A percentile compares a stretch with the other conserved stretches of the same genome.
These are phyloP conservation scores for Emys orbicularis DNA, from an alignment of 2,797 vertebrate species.

Conservation along the genomic window DNA sequence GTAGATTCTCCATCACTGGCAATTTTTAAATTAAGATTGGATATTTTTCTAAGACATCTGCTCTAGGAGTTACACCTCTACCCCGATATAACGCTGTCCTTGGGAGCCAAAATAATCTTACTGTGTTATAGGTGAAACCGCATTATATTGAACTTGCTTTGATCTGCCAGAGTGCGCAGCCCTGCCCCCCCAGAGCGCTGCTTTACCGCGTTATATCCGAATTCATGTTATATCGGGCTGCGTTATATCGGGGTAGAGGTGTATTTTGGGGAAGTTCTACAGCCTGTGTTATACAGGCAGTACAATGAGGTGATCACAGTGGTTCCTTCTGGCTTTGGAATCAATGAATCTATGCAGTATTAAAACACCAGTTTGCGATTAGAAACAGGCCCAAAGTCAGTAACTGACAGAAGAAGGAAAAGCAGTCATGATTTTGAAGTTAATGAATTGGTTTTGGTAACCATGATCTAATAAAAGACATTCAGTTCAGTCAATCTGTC, in stretches of 20 bases:
- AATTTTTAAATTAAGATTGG: background rate
- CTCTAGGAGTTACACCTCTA: background rate
- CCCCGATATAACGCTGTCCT: no score
- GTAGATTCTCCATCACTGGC: background rate
- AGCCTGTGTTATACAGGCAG: no score
- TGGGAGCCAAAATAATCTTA: no score
- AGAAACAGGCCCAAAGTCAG: background rate
- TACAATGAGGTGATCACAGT: background rate
- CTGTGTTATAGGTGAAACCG: no score
- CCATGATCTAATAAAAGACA: slow-evolving; percentile 53
- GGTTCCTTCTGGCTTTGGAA: background rate
- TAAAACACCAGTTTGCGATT: background rate
- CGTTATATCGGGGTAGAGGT: no score
- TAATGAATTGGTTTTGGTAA: slow-evolving; percentile 58
- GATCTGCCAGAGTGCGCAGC: no score
- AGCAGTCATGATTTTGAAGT: slow-evolving; percentile 59
- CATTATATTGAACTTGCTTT: no score
- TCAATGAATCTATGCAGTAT: background rate
- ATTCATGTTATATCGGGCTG: no score
- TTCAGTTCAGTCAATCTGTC: slow-evolving; percentile 69
- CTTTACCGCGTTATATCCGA: no score
- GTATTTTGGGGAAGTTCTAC: background rate
- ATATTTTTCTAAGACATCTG: background rate
- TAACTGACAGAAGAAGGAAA: slow-evolving; percentile 62
- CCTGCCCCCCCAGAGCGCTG: no score